Evolutionary conservation across 1,140 invertebrate genomes (phyloP), one percentile per base, ranked within the genome.

Genomic region (Brachionus paranguensis): DNA sequence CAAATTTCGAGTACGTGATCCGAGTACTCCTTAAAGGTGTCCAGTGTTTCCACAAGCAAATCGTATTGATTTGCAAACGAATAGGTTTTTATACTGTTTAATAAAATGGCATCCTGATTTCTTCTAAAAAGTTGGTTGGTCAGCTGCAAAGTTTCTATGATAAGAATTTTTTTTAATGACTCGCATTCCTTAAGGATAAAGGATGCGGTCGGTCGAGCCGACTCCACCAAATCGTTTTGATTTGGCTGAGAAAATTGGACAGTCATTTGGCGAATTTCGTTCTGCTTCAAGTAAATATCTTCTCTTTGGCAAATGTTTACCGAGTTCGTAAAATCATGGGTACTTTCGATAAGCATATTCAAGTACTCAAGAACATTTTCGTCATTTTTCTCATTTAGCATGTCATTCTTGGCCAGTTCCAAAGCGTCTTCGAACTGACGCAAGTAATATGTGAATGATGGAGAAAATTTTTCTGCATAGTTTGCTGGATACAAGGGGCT

Each of bases 301-400:
- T 99, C 96, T 78, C 97, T 92, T 90, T 99, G 96, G 86, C 93
- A 94, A 45, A 97, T 99, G 90, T 99, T 99, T 78, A 97, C 95
- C 83, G 96, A 99, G 90, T 99, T 97, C 11, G 97, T 99, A 90
- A 99, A 99, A 89, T 99, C 97, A 90, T 98, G 96, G 78, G 95
- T 97, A 86, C 95, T 93, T 90, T 99, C 97, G 41, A 96, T 93
- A 20, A 98, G 93, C 45, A 94, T 93, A 83, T 98, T 95, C 86
- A 98, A 91, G 84, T 88, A 91, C 88, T 93, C 91, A 37, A 91
- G 86, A 50, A 76, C 37, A 72, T 72, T 72, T 43, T 72, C 33
- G 17, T 72, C 68, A 41, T 41, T 72, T 68, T 68, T 68, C 8
- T 68, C 65, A 43, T 72, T 43, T 43, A 72, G n/a, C 72, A 76